Evolutionary conservation across 1,140 invertebrate species (phyloP).

Genomic region (Heliconius eleuchia): DNA sequence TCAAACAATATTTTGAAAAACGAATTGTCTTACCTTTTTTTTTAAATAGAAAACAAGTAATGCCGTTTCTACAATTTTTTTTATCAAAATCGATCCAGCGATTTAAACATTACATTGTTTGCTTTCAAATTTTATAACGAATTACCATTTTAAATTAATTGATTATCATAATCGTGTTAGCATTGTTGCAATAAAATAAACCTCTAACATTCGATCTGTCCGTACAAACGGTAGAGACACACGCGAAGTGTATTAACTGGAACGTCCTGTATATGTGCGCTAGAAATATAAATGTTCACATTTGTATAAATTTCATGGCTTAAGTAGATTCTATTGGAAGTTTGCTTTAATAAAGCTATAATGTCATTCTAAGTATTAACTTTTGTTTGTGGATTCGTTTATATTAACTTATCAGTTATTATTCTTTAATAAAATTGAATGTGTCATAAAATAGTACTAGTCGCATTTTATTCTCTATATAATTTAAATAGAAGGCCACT

Average conservation of each 20-base stretch:
- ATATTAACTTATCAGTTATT: too few relatives aligned
- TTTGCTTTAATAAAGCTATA: too few relatives aligned
- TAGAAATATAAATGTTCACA: slow-evolving; percentile 11
- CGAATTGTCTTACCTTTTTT: too few relatives aligned
- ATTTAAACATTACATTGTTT: not conserved
- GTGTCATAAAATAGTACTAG: too few relatives aligned
- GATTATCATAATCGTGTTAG: slow-evolving; percentile 29
- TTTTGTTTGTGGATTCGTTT: too few relatives aligned
- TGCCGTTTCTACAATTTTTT: not conserved
- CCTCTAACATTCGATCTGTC: slow-evolving; percentile 19
- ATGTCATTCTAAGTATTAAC: too few relatives aligned
- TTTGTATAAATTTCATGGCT: not conserved
- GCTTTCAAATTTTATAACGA: not conserved
- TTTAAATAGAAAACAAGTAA: not conserved
- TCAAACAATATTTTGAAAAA: too few relatives aligned
- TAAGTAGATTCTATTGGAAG: not conserved
- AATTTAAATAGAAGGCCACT: too few relatives aligned
- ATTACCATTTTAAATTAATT: slow-evolving; percentile 26
- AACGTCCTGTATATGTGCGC: slow-evolving; percentile 19
- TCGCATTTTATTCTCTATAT: too few relatives aligned
- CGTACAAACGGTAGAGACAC: slow-evolving; percentile 9
- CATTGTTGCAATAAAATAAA: slow-evolving; percentile 20
- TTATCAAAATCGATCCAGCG: not conserved
- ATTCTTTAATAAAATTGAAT: too few relatives aligned
- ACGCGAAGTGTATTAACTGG: slow-evolving; percentile 18